Evolutionary conservation across 2,797 vertebrate genomes (phyloP), one percentile per base, ranked within the genome.

Genomic region (Sphenodon punctatus): DNA sequence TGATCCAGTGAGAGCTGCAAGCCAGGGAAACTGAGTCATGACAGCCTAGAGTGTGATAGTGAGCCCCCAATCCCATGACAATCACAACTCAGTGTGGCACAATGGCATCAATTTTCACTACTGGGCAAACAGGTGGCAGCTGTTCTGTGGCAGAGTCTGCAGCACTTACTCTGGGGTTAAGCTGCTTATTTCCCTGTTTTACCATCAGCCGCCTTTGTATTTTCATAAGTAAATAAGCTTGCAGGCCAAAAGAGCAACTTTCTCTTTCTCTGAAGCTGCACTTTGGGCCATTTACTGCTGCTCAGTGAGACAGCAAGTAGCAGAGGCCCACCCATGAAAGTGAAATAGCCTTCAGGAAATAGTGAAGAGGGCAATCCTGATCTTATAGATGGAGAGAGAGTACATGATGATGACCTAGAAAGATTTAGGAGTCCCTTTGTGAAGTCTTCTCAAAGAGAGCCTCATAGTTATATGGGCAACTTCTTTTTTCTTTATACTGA

Each of bases 401-500:
- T n/a, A n/a, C n/a, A n/a, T n/a, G n/a, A n/a, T n/a, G 53, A 56
- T 22, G 30, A 56, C 32, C 15, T n/a, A 72, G 4, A 15, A 56
- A 45, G 74, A 56, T 61, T 34, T 67, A n/a, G n/a, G n/a, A n/a
- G 4, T 11, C 10, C 36, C 79, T 58, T 74, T 14, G 27, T 42
- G 46, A 55, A 22, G 60, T 51, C 17, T 38, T 25, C 46, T 59
- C 59, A 58, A 63, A 79, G 51, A 46, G 17, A 30, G 25, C 39
- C 39, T 75, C 7, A 7, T 8, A 11, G 2, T 36, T 51, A 8
- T 1, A 1, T 8, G n/a, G n/a, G n/a, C n/a, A n/a, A n/a, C n/a
- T n/a, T n/a, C n/a, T n/a, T n/a, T 39, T 80, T 78, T 58, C 4
- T 71, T 76, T 67, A 43, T 75, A 10, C 17, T 7, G 8, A 85